Conservation (phyloP, 1,140 invertebrate genomes). For the Hirudo medicinalis region DNA sequence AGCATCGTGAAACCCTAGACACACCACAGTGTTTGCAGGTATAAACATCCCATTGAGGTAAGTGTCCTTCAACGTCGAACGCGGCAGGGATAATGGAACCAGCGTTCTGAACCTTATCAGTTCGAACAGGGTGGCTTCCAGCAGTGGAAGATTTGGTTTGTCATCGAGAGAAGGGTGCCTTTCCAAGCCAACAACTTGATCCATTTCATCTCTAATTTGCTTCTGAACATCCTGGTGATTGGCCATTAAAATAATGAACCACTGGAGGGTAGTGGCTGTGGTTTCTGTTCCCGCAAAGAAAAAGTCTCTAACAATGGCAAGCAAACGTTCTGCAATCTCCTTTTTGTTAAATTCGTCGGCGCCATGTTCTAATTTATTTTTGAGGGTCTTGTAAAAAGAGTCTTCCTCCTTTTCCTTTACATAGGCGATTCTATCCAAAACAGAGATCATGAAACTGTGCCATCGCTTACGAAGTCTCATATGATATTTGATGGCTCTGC, state of each 20-base stretch:
- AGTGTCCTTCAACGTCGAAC: slow-evolving; percentile 27
- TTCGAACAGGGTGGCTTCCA: slow-evolving; percentile 31
- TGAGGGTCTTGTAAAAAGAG: too few species aligned
- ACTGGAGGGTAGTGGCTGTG: slow-evolving; percentile 33
- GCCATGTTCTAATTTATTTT: too few species aligned
- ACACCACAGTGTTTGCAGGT: slow-evolving; percentile 23
- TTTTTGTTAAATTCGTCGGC: too few species aligned
- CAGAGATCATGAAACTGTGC: background rate
- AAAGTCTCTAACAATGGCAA: slow-evolving; percentile 24
- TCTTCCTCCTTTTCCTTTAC: background rate
- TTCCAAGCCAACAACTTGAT: slow-evolving; percentile 29
- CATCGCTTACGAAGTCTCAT: too few species aligned
- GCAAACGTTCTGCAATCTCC: background rate
- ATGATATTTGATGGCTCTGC: background rate
- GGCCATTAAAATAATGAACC: slow-evolving; percentile 34
- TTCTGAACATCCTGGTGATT: slow-evolving; percentile 37
- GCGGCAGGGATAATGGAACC: slow-evolving; percentile 38
- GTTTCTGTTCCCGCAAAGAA: slow-evolving; percentile 37
- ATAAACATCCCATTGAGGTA: slow-evolving; percentile 33
- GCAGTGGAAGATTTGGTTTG: slow-evolving; percentile 27
- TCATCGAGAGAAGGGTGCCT: slow-evolving; percentile 27
- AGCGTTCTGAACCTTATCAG: slow-evolving; percentile 29
- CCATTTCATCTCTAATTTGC: slow-evolving; percentile 33
- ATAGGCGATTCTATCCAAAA: background rate
- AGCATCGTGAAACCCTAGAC: background rate